Evolutionary conservation across 64 coral and sea anemone genomes (phyloP).

Genomic region (Stichodactyla mertensii): DNA sequence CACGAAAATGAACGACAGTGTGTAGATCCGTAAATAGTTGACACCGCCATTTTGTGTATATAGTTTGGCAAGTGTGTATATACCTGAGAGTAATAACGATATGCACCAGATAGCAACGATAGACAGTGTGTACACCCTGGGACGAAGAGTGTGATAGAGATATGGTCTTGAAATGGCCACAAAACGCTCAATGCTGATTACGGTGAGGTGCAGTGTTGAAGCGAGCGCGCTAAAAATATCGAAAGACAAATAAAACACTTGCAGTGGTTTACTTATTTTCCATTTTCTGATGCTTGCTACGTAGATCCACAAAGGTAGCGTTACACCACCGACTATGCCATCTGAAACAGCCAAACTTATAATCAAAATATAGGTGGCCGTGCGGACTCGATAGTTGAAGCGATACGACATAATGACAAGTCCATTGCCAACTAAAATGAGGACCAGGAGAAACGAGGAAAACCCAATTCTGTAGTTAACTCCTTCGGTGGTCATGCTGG

Average conservation of each 20-base stretch:
- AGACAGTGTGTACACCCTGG: constrained; percentile 9
- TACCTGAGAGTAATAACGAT: constrained; percentile 20
- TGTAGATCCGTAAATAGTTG: constrained; percentile 34
- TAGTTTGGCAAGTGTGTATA: constrained; percentile 10
- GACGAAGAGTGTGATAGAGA: constrained; percentile 31
- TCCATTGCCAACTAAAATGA: constrained; percentile 39
- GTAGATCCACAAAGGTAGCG: constrained; percentile 60
- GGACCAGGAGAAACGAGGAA: constrained; percentile 28
- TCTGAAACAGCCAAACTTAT: constrained; percentile 46
- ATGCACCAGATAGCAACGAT: constrained; percentile 30
- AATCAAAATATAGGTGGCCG: constrained; percentile 38
- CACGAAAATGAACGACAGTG: constrained; percentile 25
- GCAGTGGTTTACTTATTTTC: background rate
- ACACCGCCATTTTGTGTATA: background rate
- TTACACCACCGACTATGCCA: constrained; percentile 34
- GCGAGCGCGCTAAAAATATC: constrained; percentile 61
- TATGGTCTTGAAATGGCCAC: constrained; percentile 44
- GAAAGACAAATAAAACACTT: constrained; percentile 36
- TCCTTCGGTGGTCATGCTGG: background rate
- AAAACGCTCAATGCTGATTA: constrained; percentile 37
- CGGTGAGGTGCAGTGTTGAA: constrained; percentile 47
- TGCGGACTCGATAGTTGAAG: constrained; percentile 39
- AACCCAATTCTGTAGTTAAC: background rate
- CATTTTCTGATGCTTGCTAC: background rate
- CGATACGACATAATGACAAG: constrained; percentile 41